Conservation (phyloP, 2,113 vertebrate species). For the Euleptes europaea region DNA sequence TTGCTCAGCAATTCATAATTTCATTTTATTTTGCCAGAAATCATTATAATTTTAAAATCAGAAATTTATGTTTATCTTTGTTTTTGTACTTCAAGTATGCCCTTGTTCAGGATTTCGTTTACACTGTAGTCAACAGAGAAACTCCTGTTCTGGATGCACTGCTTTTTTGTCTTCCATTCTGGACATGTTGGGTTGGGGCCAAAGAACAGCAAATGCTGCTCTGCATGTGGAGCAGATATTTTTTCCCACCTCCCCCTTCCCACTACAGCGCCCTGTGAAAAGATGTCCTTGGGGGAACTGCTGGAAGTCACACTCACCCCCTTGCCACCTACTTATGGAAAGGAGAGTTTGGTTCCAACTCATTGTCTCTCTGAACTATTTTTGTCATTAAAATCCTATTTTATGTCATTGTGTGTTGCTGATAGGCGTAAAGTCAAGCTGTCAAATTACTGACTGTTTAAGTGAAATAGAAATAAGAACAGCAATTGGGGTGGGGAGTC, state of each 20-base stretch:
- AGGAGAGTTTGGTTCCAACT: no score
- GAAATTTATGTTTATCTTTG: background rate
- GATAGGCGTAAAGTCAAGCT: background rate
- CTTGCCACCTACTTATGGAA: no score
- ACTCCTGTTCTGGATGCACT: background rate
- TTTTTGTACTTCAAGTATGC: background rate
- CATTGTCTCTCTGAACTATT: background rate
- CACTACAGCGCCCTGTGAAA: no score
- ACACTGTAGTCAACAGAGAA: background rate
- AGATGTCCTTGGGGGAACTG: no score
- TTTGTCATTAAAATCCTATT: background rate
- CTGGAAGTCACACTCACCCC: no score
- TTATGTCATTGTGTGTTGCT: background rate
- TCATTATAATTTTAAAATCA: background rate
- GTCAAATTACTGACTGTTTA: background rate
- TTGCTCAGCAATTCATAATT: background rate
- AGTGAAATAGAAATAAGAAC: background rate
- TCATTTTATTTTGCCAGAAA: background rate
- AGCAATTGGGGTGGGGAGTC: background rate
- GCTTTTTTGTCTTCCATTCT: background rate
- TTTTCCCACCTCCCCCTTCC: no score
- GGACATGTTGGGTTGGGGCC: background rate
- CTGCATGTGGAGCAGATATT: no score
- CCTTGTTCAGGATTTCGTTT: background rate
- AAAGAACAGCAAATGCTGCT: no score